Evolutionary conservation across 1,140 invertebrate genomes (phyloP), one percentile per base, ranked within the genome.

Genomic region (Drosophila seguyi): DNA sequence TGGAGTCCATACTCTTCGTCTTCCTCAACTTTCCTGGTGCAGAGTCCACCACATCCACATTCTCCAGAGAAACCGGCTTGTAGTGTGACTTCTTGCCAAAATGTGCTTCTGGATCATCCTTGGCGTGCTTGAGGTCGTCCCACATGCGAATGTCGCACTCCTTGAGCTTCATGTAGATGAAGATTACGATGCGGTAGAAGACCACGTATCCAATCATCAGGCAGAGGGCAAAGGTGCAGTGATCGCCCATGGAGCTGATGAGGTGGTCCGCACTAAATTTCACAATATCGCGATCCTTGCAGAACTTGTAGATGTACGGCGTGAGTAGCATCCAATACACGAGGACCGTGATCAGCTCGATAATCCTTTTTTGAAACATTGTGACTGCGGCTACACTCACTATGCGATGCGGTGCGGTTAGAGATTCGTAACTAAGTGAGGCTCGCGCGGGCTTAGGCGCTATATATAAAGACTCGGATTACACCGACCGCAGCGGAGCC

Each of bases 331-430:
- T 60, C 85, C 85, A 90, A 50, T 81, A 90, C 27, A 90, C 78
- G n/a, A 90, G 58, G 6, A 90, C 48, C 38, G 81, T 85, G 41
- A 90, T 90, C 38, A 90, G 18, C 66, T 90, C 85, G 55, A 90
- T 81, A 76, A 90, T 81, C 74, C 85, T 78, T 86, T 90, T 90
- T 39, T 90, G 85, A 81, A 90, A 90, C 85, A 90, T 90, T 72
- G 48, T 52, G 20, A 25, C 38, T 44, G 20, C 22, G 14, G 22
- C 22, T 25, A 18, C 2, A 22, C 29, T 53, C 52, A 47, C 53
- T 59, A 29, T 62, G 57, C 72, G 74, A 52, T 59, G 77, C 48
- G 81, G 45, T 68, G 81, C 65, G 77, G 45, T 80, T 77, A 57
- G 80, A 74, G 77, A 55, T 77, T 90, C 81, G 84, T 77, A 25